Conservation (phyloP, 1,140 invertebrate species). For the Arion vulgaris region DNA sequence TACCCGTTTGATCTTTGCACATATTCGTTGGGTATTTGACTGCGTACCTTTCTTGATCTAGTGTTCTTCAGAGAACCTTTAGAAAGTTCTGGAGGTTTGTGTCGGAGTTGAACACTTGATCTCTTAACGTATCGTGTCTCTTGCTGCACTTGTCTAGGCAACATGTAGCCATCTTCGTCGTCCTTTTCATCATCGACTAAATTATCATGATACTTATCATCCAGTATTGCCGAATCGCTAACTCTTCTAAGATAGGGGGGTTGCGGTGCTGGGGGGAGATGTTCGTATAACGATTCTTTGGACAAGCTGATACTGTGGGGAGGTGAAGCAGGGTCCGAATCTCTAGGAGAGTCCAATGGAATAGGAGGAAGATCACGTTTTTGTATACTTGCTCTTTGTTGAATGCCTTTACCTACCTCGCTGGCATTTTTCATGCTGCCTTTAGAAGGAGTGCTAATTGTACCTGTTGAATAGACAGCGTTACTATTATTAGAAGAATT, state of each 20-base stretch:
- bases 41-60: constrained; percentile 42
- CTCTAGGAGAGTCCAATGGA: constrained; percentile 37
- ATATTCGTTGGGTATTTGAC: constrained; percentile 41
- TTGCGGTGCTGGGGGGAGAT: constrained; percentile 59
- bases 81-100: constrained; percentile 53
- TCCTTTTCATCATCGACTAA: constrained; percentile 34
- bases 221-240: constrained; percentile 13
- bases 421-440: background rate
- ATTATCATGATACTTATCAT: background rate
- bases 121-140: constrained; percentile 40
- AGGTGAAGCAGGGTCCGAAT: background rate
- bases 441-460: background rate
- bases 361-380: constrained; percentile 64
- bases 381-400: constrained; percentile 43
- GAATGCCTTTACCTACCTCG: background rate
- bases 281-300: constrained; percentile 63
- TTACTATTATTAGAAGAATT: background rate
- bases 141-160: constrained; percentile 49
- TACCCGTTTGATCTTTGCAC: constrained; percentile 9
- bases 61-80: constrained; percentile 37
- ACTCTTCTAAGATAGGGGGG: constrained; percentile 32
- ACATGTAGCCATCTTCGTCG: constrained; percentile 64
- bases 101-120: constrained; percentile 44
- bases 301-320: constrained; percentile 23
- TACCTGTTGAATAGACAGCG: background rate